Percentiles rank a stretch among this genome's conserved stretches.
Evolutionary conservation across 2,113 vertebrate species (phyloP).

Genomic region (Atherinomorus stipes): DNA sequence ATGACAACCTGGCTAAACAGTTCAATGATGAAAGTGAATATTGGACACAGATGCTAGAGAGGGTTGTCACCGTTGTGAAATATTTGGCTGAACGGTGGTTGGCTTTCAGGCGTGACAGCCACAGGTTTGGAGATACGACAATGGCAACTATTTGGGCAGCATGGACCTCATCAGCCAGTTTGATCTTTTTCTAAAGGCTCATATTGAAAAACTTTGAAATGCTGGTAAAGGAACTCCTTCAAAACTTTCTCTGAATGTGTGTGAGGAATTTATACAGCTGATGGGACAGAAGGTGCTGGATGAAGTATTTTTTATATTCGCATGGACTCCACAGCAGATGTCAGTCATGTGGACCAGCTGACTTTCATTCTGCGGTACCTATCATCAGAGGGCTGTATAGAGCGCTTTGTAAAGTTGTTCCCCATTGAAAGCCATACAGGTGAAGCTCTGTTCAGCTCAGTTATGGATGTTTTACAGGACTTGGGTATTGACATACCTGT

Average conservation of each 20-base stretch:
- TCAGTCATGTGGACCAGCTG: too few species aligned
- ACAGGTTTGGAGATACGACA: neutral
- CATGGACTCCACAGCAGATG: too few species aligned
- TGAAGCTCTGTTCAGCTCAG: too few species aligned
- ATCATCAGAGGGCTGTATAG: too few species aligned
- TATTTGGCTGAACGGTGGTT: neutral
- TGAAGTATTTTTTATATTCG: neutral
- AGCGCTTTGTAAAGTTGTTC: too few species aligned
- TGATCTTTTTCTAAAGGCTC: neutral
- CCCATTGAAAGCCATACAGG: too few species aligned
- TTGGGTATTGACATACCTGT: too few species aligned
- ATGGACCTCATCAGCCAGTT: neutral
- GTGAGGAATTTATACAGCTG: neutral
- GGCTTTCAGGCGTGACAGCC: neutral
- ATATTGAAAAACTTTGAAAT: neutral
- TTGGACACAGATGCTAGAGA: too few species aligned
- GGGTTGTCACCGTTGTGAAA: neutral
- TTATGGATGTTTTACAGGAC: too few species aligned
- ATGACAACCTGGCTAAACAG: too few species aligned
- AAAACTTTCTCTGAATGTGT: neutral
- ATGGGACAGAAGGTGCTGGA: slow-evolving; percentile 2
- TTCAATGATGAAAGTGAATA: too few species aligned
- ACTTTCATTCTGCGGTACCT: too few species aligned
- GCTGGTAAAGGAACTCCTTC: neutral
- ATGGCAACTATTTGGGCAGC: neutral